These are phyloP conservation scores for Zoanthus gigantus DNA, from an alignment of 92 coral and sea anemone genomes.

Conservation along the genomic window DNA sequence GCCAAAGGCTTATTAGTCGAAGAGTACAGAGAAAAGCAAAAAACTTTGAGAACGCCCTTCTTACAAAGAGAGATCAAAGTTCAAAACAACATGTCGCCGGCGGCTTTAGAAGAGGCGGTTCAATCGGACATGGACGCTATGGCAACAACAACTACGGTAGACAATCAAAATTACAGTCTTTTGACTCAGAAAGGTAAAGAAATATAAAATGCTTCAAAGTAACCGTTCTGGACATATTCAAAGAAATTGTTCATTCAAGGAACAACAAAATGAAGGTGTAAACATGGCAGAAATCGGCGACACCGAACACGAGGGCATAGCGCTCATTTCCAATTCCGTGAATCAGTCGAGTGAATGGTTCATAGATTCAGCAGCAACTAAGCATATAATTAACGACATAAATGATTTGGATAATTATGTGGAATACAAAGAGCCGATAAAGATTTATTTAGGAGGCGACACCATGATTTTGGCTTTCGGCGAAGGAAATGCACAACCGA, in stretches of 20 bases:
- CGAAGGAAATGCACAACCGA: background rate
- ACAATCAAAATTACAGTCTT: background rate
- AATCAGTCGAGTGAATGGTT: slow-evolving; percentile 56
- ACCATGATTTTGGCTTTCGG: background rate
- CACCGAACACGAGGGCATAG: background rate
- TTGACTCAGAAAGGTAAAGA: background rate
- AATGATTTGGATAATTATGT: slow-evolving; percentile 13
- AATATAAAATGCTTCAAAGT: background rate
- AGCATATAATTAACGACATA: slow-evolving; percentile 45
- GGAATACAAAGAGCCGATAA: slow-evolving; percentile 17
- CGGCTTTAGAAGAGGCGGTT: background rate
- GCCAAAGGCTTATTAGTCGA: too few relatives aligned
- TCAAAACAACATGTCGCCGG: background rate
- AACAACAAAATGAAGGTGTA: background rate
- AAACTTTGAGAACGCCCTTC: background rate
- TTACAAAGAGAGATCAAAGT: background rate
- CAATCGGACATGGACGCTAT: background rate
- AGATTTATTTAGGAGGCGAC: slow-evolving; percentile 35
- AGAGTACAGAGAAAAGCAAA: background rate
- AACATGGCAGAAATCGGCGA: background rate
- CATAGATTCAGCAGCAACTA: slow-evolving; percentile 63
- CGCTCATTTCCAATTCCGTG: slow-evolving; percentile 30
- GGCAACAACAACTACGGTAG: background rate
- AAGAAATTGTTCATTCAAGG: background rate
- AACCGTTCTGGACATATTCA: background rate